These are phyloP conservation scores for Crossoptilon crossoptilon DNA, from an alignment of 2,797 vertebrate species.

Conservation along the genomic window DNA sequence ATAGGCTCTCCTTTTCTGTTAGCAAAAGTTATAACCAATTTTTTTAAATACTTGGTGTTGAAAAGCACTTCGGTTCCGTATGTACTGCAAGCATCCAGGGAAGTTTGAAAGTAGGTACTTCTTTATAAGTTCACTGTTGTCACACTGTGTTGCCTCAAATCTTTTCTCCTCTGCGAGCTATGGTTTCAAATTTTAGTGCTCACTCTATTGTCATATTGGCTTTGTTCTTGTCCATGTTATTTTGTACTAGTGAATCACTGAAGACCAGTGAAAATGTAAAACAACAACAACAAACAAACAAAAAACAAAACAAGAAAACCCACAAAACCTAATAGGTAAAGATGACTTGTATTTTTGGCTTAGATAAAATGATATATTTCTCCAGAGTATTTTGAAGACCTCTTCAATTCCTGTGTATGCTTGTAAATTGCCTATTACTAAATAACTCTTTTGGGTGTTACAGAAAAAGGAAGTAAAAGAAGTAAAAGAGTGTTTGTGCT, in stretches of 20 bases:
- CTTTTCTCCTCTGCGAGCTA: neutral
- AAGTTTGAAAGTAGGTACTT: neutral
- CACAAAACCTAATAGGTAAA: neutral
- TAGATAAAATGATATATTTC: neutral
- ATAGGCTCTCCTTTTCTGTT: neutral
- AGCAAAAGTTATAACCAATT: neutral
- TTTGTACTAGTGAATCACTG: neutral
- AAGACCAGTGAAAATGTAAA: neutral
- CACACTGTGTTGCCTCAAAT: neutral
- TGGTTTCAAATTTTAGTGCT: neutral
- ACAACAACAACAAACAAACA: neutral
- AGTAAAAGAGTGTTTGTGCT: neutral
- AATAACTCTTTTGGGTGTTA: neutral
- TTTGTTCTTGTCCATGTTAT: neutral
- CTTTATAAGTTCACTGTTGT: neutral
- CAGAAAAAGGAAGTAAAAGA: neutral
- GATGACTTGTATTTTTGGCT: constrained; percentile 8
- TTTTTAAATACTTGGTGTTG: constrained; percentile 7
- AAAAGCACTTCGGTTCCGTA: constrained; percentile 14
- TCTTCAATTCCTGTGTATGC: neutral
- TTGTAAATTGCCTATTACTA: neutral
- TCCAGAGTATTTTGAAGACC: constrained; percentile 31
- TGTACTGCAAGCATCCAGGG: neutral
- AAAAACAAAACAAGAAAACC: neutral
- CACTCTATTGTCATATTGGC: neutral